Evolutionary conservation across 2,888 invertebrate species (phyloP), one percentile per base, ranked within the genome.

Genomic region (Tuberolachnus salignus): DNA sequence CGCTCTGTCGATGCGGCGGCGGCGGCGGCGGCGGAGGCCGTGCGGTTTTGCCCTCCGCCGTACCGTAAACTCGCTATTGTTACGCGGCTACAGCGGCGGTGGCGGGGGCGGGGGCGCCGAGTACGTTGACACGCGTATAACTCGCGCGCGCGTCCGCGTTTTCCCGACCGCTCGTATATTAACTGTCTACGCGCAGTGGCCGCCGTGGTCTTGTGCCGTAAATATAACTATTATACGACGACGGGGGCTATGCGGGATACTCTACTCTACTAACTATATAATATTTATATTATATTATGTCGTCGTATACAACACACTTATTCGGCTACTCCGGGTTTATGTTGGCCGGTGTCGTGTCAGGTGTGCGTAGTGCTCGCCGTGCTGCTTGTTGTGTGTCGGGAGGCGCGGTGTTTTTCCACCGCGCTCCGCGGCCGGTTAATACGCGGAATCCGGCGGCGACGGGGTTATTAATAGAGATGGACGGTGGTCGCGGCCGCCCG

Each of bases 81-180:
- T 75, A 26, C 6, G 44, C 44, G 14, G 21, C 42, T 21, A 64
- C 63, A n/a, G n/a, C n/a, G 34, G n/a, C 59, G 3, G 34, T n/a
- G 34, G n/a, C 34, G 61, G 19, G 4, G 26, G 23, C 10, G 23
- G 66, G 3, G 11, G 9, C 21, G n/a, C n/a, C 21, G 19, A 75
- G 75, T 67, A 46, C 75, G 66, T 75, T 75, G 75, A 75, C 75
- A 75, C 75, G 55, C 64, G 73, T 21, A 19, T 46, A n/a, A 14
- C 11, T 11, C 23, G 21, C 3, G 16, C 21, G 23, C 16, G 8
- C 16, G 55, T 10, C 42, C 21, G 21, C 63, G 34, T 16, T 9
- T 16, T 19, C 19, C 11, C 19, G 34, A 53, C 6, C 34, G 16
- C 23, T 1, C 23, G 23, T 8, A 19, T 53, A 53, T 9, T n/a